Base-by-base conservation (phyloP, 2,797 vertebrate species). In the Luscinia luscinia region DNA sequence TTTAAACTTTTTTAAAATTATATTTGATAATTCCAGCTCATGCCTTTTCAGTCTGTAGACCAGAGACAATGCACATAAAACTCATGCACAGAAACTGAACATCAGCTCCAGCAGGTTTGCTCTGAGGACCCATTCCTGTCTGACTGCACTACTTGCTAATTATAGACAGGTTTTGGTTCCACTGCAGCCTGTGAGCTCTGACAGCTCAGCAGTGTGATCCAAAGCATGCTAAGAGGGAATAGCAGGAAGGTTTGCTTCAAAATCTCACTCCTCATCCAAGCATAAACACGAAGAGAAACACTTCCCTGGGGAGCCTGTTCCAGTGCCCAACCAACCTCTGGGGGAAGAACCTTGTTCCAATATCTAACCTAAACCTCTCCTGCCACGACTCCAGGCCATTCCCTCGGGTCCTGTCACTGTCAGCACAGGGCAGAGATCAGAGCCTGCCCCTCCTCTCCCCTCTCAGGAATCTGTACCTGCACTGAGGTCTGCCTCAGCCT, bases 361-460 rank as follows among this genome's bases (percentile, higher is more conserved):
- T 2, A 26, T 15, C 40, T 34, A 77, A 0, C 40, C 40, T 40
- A 11, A 61, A 24, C 28, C 24, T 77, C 1, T 17, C 30, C 64
- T 69, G 48, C 2, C 40, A 21, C 64, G 2, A 3, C 41, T 43
- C 9, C 30, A 34, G 30, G 16, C 11, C 17, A 9, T 48, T 61
- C 16, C 12, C 46, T n/a, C 0, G 0, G 8, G 0, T 54, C 5
- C 55, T 54, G 63, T 54, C 40, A 2, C 24, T 52, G 62, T 6
- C 27, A 16, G 11, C 48, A 8, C 7, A 21, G 40, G 9, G 55
- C 7, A 61, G 48, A 46, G 40, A 30, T 46, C 64, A 12, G 20
- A 0, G 41, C 1, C 48, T 41, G 83, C 2, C 16, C 6, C 21
- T 54, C 1, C 3, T 46, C 48, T 8, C 16, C 13, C 13, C 24